These are phyloP conservation scores for Drosophila recens DNA, from an alignment of 2,888 invertebrate species.

Conservation along the genomic window DNA sequence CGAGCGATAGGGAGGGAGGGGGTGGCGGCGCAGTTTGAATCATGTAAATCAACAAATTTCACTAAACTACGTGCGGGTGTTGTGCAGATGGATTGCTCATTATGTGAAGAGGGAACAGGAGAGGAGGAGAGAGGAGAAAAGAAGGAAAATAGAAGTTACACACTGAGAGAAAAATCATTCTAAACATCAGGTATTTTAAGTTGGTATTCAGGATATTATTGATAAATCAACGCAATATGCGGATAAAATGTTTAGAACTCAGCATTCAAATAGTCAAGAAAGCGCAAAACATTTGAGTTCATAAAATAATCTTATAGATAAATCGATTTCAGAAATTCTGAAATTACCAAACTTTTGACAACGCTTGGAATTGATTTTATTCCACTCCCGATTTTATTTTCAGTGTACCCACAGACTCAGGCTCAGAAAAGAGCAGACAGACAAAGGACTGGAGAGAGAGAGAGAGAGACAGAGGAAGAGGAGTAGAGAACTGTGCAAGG, in stretches of 20 bases:
- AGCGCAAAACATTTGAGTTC: no score
- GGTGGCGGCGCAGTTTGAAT: conserved; percentile 35
- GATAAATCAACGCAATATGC: no score
- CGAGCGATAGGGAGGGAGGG: not conserved
- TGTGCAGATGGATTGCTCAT: conserved; percentile 78
- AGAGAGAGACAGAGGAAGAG: not conserved
- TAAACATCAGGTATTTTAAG: no score
- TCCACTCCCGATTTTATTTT: no score
- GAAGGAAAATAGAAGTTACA: not conserved
- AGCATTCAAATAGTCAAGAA: no score
- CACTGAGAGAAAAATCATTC: not conserved
- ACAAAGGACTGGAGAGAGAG: not conserved
- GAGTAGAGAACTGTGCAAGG: conserved; percentile 47
- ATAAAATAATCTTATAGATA: no score
- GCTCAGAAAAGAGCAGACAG: conserved; percentile 1
- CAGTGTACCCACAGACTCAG: conserved; percentile 14
- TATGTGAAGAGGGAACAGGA: conserved; percentile 30
- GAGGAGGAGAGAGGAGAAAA: not conserved
- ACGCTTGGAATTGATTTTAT: no score
- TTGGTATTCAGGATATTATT: no score
- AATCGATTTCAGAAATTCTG: no score
- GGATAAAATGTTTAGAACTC: no score
- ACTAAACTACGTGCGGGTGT: conserved; percentile 80
- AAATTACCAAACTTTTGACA: no score
- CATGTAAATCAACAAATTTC: conserved; percentile 77